Base-by-base conservation (phyloP, 2,113 vertebrate species). In the Mellivora capensis region DNA sequence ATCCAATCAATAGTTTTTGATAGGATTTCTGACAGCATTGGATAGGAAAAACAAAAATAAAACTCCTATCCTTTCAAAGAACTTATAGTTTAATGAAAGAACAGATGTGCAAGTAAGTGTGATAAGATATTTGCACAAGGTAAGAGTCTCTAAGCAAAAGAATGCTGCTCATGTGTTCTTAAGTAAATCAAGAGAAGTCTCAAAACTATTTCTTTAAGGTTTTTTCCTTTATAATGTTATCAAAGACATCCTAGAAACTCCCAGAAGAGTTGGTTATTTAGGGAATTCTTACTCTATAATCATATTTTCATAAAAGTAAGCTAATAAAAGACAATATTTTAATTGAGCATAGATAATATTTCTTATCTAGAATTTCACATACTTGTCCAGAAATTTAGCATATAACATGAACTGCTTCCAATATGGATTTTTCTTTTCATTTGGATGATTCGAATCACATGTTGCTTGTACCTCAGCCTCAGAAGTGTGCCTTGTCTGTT, bases 401-500 rank as follows among this genome's bases (percentile, higher is more conserved):
- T 61, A 18, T 37, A 49, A 69, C n/a, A 31, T 5, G 3, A 69
- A 1, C 20, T 76, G 4, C 31, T 95, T 67, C 67, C 27, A 14
- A 3, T 17, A 10, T 18, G 23, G 3, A 1, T 29, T 25, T 86
- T 44, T 29, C n/a, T 76, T 97, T 98, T 97, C 52, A 52, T 90
- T 98, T 97, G 90, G 93, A 95, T 97, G 87, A 95, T 98, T 98
- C 98, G 96, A 98, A 97, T 98, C 59, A 0, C 52, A 83, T 96
- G 94, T 96, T 98, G 95, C 74, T 98, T 83, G 89, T 74, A 25
- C 47, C 90, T 57, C n/a, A 96, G 93, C 79, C 44, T 86, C 87
- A 97, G 97, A 97, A 0, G 90, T 96, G 67, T 77, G 71, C 94
- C 95, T 98, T 97, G 94, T 97, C 86, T 98, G 87, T 83, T 93